Evolutionary conservation across 2,797 vertebrate genomes (phyloP).

Genomic region (Luscinia luscinia): DNA sequence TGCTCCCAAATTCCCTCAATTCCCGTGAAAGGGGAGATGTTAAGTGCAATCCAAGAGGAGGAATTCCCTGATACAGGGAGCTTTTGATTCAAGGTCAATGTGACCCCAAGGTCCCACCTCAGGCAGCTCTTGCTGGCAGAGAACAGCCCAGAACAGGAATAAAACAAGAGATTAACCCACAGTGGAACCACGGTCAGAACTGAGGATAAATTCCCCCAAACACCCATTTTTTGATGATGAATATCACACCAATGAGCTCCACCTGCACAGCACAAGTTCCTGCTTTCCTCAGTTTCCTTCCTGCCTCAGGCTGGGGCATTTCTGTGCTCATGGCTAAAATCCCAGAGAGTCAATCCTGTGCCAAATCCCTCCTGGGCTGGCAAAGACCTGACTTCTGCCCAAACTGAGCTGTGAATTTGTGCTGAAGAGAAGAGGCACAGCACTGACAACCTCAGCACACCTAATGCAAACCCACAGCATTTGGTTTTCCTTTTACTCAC

Average conservation of each 20-base stretch:
- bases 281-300: not conserved
- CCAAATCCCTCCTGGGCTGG: not conserved
- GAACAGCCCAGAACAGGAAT: not conserved
- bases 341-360: not conserved
- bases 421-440: not conserved
- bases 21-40: rapidly evolving
- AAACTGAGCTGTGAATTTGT: not conserved
- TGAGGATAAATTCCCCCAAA: not conserved
- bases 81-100: not conserved
- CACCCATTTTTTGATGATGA: rapidly evolving
- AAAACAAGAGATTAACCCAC: not conserved
- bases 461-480: not conserved
- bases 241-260: not conserved
- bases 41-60: not conserved
- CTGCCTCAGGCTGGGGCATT: not conserved
- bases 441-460: not conserved
- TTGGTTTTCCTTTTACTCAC: not conserved
- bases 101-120: not conserved
- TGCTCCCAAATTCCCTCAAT: not conserved
- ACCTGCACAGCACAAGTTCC: not conserved
- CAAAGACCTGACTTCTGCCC: not conserved
- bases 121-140: not conserved
- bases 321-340: not conserved
- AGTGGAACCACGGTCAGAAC: rapidly evolving
- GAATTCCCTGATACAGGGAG: not conserved